These are phyloP conservation scores for Colossoma macropomum DNA, from an alignment of 2,113 vertebrate species.

Conservation along the genomic window DNA sequence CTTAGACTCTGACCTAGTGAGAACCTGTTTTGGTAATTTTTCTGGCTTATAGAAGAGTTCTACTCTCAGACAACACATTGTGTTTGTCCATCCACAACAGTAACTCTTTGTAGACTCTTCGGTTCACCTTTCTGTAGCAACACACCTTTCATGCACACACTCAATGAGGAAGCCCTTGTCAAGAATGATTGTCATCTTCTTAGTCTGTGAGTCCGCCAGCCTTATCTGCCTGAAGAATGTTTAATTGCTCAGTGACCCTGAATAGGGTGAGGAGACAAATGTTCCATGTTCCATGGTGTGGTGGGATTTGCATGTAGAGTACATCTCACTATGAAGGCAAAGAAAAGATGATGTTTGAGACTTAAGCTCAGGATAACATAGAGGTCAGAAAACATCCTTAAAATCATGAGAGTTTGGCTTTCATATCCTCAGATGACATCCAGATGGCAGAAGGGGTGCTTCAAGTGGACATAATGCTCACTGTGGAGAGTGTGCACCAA, in stretches of 20 bases:
- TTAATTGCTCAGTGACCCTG: conserved; percentile 37
- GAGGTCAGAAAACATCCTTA: conserved; percentile 12
- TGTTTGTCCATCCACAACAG: neutral
- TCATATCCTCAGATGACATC: conserved; percentile 22
- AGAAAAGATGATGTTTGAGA: conserved; percentile 47
- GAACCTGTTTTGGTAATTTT: too few relatives aligned
- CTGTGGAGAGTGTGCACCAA: neutral
- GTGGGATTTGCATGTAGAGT: conserved; percentile 42
- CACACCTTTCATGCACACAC: neutral
- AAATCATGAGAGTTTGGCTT: conserved; percentile 16
- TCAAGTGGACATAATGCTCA: neutral
- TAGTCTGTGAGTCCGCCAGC: neutral
- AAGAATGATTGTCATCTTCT: conserved; percentile 20
- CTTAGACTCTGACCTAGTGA: too few relatives aligned
- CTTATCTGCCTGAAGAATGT: conserved; percentile 30
- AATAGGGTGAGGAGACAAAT: neutral
- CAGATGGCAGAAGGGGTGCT: conserved; percentile 8
- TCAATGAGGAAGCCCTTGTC: conserved; percentile 29
- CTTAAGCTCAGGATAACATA: conserved; percentile 25
- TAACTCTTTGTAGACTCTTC: neutral
- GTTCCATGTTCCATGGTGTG: conserved; percentile 17
- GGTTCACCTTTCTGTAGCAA: neutral
- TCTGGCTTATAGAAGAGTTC: too few relatives aligned
- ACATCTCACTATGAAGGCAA: conserved; percentile 39
- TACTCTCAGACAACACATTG: neutral